These are phyloP conservation scores for Tetramorium bicarinatum DNA, from an alignment of 2,888 invertebrate genomes.

Conservation along the genomic window DNA sequence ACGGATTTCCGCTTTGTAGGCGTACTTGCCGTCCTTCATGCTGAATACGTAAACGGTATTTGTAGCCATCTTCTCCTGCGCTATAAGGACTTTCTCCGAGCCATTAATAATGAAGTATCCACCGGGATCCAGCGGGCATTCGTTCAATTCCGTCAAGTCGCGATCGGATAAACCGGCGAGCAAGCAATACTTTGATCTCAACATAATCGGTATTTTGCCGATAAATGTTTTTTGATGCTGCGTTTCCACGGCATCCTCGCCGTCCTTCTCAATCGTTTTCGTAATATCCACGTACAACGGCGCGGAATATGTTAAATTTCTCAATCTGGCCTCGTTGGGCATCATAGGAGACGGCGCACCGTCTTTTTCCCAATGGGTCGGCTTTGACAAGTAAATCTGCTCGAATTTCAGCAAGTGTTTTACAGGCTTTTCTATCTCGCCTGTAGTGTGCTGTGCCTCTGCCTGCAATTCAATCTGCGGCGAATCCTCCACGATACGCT, in stretches of 20 bases:
- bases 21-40: conserved; percentile 99
- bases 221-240: conserved; percentile 90
- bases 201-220: conserved; percentile 99
- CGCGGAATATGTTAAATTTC: conserved; percentile 99
- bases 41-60: conserved; percentile 99
- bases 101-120: conserved; percentile 99
- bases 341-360: conserved; percentile 99
- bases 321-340: conserved; percentile 99
- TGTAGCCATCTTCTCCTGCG: conserved; percentile 99
- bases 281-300: conserved; percentile 99
- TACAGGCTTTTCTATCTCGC: conserved; percentile 95
- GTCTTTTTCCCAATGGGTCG: conserved; percentile 99
- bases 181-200: conserved; percentile 98
- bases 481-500: conserved; percentile 99
- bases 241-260: conserved; percentile 93
- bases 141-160: conserved; percentile 99
- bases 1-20: conserved; percentile 99
- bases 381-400: conserved; percentile 99
- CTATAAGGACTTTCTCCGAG: conserved; percentile 98
- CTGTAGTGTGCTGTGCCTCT: conserved; percentile 98
- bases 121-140: conserved; percentile 99
- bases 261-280: conserved; percentile 97
- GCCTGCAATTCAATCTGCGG: conserved; percentile 99
- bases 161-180: conserved; percentile 98
- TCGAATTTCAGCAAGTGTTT: conserved; percentile 98